phyloP scores from a whole-genome alignment of 1,140 invertebrate genomes.

The Bacillus rossius region DNA sequence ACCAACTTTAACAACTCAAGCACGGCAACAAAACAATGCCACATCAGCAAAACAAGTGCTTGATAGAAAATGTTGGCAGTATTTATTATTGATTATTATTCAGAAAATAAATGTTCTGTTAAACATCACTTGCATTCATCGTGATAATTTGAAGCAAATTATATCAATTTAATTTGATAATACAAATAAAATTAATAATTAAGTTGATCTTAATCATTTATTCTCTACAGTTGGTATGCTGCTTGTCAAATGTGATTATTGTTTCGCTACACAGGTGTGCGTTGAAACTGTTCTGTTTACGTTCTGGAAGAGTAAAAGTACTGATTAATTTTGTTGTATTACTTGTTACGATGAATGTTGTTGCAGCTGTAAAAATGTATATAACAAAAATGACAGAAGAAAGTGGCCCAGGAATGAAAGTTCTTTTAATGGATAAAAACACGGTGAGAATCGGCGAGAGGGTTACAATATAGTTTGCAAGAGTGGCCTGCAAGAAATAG shows the following conservation, averaged over 20 bases:
- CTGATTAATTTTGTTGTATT: too few relatives aligned
- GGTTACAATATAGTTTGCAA: too few relatives aligned
- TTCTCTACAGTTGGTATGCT: too few relatives aligned
- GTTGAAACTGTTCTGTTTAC: too few relatives aligned
- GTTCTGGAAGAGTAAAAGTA: too few relatives aligned
- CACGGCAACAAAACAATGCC: background rate
- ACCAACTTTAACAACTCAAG: background rate
- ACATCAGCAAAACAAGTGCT: background rate
- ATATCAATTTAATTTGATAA: too few relatives aligned
- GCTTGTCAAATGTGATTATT: too few relatives aligned
- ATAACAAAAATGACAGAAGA: slow-evolving; percentile 97
- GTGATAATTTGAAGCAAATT: too few relatives aligned
- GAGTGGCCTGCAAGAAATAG: too few relatives aligned
- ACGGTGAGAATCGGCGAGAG: slow-evolving; percentile 59
- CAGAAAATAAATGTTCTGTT: too few relatives aligned
- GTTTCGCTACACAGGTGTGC: too few relatives aligned
- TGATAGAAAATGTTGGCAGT: background rate
- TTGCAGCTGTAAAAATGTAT: slow-evolving; percentile 88
- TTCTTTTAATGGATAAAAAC: slow-evolving; percentile 96
- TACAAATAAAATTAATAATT: background rate
- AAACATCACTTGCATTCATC: too few relatives aligned
- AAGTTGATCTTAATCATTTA: slow-evolving; percentile 15
- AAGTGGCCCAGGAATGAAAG: slow-evolving; percentile 98
- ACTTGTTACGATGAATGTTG: slow-evolving; percentile 71
- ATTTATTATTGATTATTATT: background rate